Evolutionary conservation across 1,140 invertebrate genomes (phyloP).

Genomic region (Tachypleus tridentatus): DNA sequence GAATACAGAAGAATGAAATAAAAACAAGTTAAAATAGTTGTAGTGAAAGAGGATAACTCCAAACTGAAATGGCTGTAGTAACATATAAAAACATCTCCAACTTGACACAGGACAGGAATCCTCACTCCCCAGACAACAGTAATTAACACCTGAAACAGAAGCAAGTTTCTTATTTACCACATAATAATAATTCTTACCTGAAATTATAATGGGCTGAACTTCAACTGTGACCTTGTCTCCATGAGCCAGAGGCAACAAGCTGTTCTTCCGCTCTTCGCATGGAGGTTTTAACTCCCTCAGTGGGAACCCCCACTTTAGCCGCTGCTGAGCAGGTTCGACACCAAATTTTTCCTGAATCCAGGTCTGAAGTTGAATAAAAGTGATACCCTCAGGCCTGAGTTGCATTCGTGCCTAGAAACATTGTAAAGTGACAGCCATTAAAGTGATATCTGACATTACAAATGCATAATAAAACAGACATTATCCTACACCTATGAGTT

Average conservation of each 20-base stretch:
- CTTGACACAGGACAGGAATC: too few species aligned
- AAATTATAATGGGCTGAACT: not conserved
- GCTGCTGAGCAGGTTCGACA: conserved; percentile 8
- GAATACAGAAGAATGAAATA: too few species aligned
- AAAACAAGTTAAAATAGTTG: too few species aligned
- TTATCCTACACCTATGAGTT: too few species aligned
- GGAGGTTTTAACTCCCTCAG: conserved; percentile 8
- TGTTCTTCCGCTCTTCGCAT: not conserved
- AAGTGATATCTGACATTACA: too few species aligned
- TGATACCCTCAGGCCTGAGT: conserved; percentile 1
- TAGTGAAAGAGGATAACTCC: too few species aligned
- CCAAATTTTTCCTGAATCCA: conserved; percentile 8
- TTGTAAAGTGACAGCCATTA: too few species aligned
- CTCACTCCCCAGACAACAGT: not conserved
- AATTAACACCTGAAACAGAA: not conserved
- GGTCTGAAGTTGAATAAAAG: conserved; percentile 12
- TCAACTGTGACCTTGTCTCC: conserved; percentile 15
- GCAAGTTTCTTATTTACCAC: not conserved
- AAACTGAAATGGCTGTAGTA: too few species aligned
- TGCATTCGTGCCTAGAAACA: too few species aligned
- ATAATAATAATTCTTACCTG: too few species aligned
- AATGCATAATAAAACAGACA: too few species aligned
- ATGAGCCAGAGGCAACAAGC: conserved; percentile 10
- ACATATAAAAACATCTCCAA: too few species aligned
- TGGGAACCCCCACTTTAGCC: conserved; percentile 15